Evolutionary conservation across 2,113 vertebrate genomes (phyloP), one percentile per base, ranked within the genome.

Genomic region (Gambusia holbrooki): DNA sequence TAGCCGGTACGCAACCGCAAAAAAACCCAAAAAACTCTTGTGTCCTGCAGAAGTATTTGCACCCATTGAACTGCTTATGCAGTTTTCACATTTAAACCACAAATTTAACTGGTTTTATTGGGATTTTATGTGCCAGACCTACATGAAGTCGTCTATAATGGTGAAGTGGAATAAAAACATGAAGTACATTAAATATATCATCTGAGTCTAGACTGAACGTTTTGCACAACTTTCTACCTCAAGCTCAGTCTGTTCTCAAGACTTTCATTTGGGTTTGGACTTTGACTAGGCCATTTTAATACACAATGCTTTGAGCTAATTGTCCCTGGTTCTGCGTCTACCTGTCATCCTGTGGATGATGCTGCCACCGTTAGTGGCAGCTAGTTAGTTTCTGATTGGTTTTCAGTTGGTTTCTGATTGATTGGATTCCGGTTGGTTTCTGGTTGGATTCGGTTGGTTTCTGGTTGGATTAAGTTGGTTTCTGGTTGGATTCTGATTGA

Each of bases 401-500:
- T 37, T 37, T 0, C 0, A 2, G 35, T 37, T 37, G 33, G 33
- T 9, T 35, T 35, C 7, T 1, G 1, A 1, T 35, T 35, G 27
- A 27, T 27, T 27, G 35, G 35, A 11, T 35, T 35, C 9, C 11
- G 35, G 35, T 35, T 35, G 35, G 35, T 3, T 37, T 37, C 10
- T 0, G 0, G 9, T 35, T 35, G 35, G 35, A 2, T 35, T 10
- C 1, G 2, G 10, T 37, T 37, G 35, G 35, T 0, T 37, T 37
- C 2, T 0, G 2, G 35, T 37, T 37, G 35, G 35, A 2, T 37
- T 37, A 0, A 0, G 33, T 35, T 35, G 33, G 33, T 0, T 35
- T 35, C 33, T 1, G 1, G 33, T 35, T 35, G 33, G 33, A 9
- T 35, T 35, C 33, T 2, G 33, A 8, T 35, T 35, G 33, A 8